These are phyloP conservation scores for Dexiosoma caninum DNA, from an alignment of 2,888 invertebrate species.

Conservation along the genomic window DNA sequence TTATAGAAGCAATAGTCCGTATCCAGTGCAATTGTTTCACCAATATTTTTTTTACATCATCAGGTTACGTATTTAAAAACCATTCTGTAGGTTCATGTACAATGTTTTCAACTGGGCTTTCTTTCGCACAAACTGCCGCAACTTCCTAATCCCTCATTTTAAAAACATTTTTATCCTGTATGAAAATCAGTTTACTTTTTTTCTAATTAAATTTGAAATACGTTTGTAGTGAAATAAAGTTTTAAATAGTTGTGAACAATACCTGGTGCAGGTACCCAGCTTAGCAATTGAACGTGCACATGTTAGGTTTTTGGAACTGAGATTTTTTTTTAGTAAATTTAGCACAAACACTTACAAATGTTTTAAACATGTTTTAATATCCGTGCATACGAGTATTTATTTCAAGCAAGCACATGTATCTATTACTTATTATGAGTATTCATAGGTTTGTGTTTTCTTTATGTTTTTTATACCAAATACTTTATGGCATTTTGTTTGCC, in stretches of 20 bases:
- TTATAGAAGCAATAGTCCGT: no score
- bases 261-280: conserved; percentile 21
- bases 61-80: no score
- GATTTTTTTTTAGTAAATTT: conserved; percentile 15
- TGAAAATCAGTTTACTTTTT: background rate
- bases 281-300: conserved; percentile 36
- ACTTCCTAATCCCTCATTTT: conserved; percentile 14
- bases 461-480: conserved; percentile 13
- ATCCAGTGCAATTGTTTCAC: no score
- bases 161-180: background rate
- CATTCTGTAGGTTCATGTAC: no score
- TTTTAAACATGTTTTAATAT: conserved; percentile 5
- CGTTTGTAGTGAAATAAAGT: conserved; percentile 2
- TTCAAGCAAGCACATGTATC: conserved; percentile 28
- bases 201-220: background rate
- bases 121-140: background rate
- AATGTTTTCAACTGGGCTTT: background rate
- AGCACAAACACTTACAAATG: background rate
- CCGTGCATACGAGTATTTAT: conserved; percentile 34
- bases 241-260: conserved; percentile 40
- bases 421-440: conserved; percentile 32
- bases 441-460: conserved; percentile 21
- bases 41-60: no score
- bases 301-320: conserved; percentile 12
- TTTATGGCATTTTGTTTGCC: conserved; percentile 2